phyloP scores from a whole-genome alignment of 2,113 vertebrate species.

The Brachyhypopomus gauderio region DNA sequence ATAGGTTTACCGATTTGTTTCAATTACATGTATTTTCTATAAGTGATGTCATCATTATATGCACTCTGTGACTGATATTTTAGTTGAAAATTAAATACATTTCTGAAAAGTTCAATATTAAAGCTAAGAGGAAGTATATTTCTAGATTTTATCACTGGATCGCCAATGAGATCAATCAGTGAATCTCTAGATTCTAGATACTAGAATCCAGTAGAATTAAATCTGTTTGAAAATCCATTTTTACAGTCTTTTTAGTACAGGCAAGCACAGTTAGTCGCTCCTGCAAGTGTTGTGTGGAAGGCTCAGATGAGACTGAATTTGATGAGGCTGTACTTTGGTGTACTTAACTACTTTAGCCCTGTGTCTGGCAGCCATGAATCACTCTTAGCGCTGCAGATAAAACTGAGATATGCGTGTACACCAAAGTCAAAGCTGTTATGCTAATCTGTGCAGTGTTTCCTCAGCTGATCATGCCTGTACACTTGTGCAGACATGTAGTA shows the following conservation, averaged over 20 bases:
- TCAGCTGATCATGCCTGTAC: constrained; percentile 9
- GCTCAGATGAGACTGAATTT: not conserved
- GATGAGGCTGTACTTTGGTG: not conserved
- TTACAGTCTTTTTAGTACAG: not conserved
- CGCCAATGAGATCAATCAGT: not conserved
- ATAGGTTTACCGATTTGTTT: too few relatives aligned
- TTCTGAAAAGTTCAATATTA: not conserved
- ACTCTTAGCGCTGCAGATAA: not conserved
- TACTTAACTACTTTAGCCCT: constrained; percentile 2
- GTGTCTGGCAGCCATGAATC: constrained; percentile 17
- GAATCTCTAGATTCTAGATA: not conserved
- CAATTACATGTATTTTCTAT: too few relatives aligned
- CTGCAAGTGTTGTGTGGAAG: constrained; percentile 1
- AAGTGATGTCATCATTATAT: too few relatives aligned
- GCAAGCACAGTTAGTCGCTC: not conserved
- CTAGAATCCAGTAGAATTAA: not conserved
- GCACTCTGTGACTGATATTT: not conserved
- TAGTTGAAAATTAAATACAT: not conserved
- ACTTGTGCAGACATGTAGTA: not conserved
- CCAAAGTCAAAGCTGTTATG: not conserved
- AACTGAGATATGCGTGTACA: constrained; percentile 9
- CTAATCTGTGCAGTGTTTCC: not conserved
- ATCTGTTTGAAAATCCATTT: not conserved
- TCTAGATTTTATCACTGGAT: not conserved
- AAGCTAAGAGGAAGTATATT: not conserved